A percentile compares a stretch with the other conserved stretches of the same genome.
These are phyloP conservation scores for Puma concolor DNA, from an alignment of 2,113 vertebrate genomes.

Conservation along the genomic window DNA sequence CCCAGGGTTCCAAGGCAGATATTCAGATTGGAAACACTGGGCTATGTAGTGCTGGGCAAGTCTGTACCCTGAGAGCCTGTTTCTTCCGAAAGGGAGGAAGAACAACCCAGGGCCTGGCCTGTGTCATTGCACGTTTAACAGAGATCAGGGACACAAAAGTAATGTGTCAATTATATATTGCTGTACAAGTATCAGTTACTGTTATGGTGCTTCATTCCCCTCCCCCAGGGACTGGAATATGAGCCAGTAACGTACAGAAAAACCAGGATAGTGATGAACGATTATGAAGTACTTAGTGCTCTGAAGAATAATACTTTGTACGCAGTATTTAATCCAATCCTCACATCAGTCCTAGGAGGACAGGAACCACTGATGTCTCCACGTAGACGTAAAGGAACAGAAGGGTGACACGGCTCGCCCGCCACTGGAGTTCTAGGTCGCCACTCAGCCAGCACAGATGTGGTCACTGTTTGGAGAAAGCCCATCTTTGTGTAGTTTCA, in stretches of 20 bases:
- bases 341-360: rapidly evolving
- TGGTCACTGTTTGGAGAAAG: rapidly evolving
- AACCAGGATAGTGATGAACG: not conserved
- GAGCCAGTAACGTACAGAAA: not conserved
- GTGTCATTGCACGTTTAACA: rapidly evolving
- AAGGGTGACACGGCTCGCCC: rapidly evolving
- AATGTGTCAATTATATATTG: not conserved
- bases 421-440: not conserved
- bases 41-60: too few species aligned
- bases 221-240: not conserved
- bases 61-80: not conserved
- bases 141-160: not conserved
- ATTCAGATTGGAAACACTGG: not conserved
- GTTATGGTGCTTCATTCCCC: not conserved
- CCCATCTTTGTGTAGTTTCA: rapidly evolving
- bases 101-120: rapidly evolving
- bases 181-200: not conserved
- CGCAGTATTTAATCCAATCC: not conserved
- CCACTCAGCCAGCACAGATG: rapidly evolving
- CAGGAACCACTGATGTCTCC: rapidly evolving
- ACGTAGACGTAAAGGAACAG: rapidly evolving
- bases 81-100: not conserved
- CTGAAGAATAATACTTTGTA: not conserved
- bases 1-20: not conserved
- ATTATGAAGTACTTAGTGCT: not conserved